Evolutionary conservation across 1,140 invertebrate genomes (phyloP).

Genomic region (Hycleus phaleratus): DNA sequence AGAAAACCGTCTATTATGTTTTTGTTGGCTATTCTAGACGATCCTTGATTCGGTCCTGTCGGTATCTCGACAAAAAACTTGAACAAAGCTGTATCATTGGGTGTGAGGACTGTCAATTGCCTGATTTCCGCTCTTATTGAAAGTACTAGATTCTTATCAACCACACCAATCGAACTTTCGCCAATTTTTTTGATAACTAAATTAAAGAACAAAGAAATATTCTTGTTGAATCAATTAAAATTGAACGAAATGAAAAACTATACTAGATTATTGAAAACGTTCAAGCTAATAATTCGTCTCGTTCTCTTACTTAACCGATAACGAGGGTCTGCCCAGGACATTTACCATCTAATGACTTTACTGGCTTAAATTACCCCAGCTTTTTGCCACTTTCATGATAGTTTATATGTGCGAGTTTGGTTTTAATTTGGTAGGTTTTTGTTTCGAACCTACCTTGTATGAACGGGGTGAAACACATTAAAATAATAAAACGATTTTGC

Average conservation of each 20-base stretch:
- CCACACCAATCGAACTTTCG: no score
- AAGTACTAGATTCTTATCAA: conserved; percentile 22
- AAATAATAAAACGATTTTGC: no score
- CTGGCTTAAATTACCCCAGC: conserved; percentile 18
- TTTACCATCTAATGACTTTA: conserved; percentile 21
- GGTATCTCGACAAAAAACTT: no score
- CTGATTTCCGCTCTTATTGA: conserved; percentile 30
- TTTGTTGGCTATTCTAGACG: no score
- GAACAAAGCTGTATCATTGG: not conserved
- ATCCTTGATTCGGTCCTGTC: no score
- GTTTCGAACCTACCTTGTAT: not conserved
- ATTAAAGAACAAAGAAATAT: no score
- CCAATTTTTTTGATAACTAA: no score
- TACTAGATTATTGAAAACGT: no score
- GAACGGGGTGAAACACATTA: not conserved
- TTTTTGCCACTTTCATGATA: conserved; percentile 18
- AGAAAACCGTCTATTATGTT: no score
- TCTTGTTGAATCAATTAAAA: no score
- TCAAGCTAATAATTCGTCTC: no score
- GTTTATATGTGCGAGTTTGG: not conserved
- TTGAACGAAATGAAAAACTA: no score
- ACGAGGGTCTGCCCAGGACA: conserved; percentile 18
- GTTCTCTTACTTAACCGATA: conserved; percentile 2
- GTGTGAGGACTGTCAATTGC: conserved; percentile 31
- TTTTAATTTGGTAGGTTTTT: conserved; percentile 21